Evolutionary conservation across 64 coral and sea anemone genomes (phyloP), one percentile per base, ranked within the genome.

Genomic region (Trachythela sp.): DNA sequence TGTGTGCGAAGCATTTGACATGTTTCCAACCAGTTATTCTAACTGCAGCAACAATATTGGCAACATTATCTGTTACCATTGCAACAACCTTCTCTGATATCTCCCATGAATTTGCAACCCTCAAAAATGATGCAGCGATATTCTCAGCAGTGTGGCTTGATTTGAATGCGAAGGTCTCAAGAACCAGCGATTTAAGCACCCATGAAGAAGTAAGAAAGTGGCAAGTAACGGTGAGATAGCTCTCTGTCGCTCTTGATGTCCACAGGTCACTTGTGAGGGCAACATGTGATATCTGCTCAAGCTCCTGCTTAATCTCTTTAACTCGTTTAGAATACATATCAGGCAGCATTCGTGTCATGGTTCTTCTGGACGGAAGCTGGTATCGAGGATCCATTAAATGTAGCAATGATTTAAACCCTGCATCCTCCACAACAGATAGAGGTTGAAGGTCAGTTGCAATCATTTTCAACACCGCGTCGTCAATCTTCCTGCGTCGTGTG

Each of bases 131-230:
- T 59, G 30, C 51, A 9, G 86, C 86, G 41, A 87, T 40, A 40
- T 67, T 26, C 20, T 87, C 86, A 70, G 86, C 40, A 37, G 86
- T 41, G 22, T 54, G 86, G 36, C 36, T 70, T 39, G 17, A 67
- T 43, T 24, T 87, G 51, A 87, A 87, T 8, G 32, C 54, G 15
- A 87, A 64, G 22, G 86, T 87, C 54, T 87, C 86, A 37, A 87
- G 50, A 40, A 87, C 86, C 51, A 87, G 86, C 33, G 86, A 68
- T 41, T 87, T 87, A n/a, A 87, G 86, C 29, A 40, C 36, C 86
- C 86, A 87, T 17, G 86, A 68, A 40, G 86, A 68, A 33, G 32
- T 24, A 1, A 68, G 86, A 39, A 38, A 87, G 26, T 87, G 54
- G 29, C 86, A 87, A 27, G 86, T 70, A 37, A 87, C 54, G 5